These are phyloP conservation scores for Tautogolabrus adspersus DNA, from an alignment of 2,113 vertebrate species.

Conservation along the genomic window DNA sequence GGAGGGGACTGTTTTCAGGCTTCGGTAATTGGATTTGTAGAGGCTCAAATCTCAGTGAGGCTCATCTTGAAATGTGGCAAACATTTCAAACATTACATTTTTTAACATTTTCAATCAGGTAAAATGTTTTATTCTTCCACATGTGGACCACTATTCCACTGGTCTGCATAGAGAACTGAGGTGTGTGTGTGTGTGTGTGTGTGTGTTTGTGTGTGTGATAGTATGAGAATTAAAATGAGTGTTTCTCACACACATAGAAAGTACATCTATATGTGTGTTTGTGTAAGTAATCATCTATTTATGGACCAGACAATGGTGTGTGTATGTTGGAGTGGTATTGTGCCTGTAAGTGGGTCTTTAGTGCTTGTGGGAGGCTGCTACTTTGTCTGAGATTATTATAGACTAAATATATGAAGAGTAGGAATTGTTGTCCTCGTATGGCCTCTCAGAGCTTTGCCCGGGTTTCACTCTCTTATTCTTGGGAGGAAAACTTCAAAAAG, in stretches of 20 bases:
- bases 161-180: too few relatives aligned
- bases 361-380: not conserved
- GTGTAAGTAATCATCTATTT: too few relatives aligned
- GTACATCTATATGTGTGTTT: not conserved
- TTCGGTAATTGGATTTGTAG: not conserved
- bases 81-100: not conserved
- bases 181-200: not conserved
- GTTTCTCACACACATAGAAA: too few relatives aligned
- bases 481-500: not conserved
- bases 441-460: not conserved
- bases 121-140: too few relatives aligned
- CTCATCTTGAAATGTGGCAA: not conserved
- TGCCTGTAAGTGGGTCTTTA: not conserved
- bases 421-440: not conserved
- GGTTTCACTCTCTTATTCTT: not conserved
- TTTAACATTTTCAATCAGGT: not conserved
- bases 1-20: not conserved
- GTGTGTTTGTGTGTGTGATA: not conserved
- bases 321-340: not conserved
- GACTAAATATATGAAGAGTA: not conserved
- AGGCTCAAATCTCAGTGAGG: not conserved
- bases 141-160: too few relatives aligned
- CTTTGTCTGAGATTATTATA: not conserved
- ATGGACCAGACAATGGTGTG: too few relatives aligned
- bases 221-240: not conserved